Percentiles rank a stretch among this genome's conserved stretches.
phyloP scores from a whole-genome alignment of 2,797 vertebrate genomes.

The Mormyrops boulengeri region DNA sequence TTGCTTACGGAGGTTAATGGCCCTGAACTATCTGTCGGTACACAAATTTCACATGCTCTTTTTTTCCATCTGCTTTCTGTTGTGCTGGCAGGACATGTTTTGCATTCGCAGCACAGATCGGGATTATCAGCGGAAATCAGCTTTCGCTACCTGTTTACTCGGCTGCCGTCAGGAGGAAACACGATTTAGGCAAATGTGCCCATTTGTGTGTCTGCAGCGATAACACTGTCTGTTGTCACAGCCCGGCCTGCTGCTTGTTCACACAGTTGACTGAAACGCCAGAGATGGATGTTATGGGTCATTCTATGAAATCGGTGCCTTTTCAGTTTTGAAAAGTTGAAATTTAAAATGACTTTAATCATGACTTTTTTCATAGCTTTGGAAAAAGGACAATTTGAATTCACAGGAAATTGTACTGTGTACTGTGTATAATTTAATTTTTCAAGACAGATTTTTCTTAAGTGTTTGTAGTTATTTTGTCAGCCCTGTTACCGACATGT shows the following conservation, averaged over 20 bases:
- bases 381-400: neutral
- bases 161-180: neutral
- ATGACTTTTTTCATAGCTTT: conserved; percentile 5
- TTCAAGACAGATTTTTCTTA: neutral
- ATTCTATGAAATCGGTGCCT: neutral
- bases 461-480: neutral
- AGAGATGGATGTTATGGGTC: neutral
- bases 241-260: neutral
- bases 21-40: neutral
- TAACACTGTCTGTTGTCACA: conserved; percentile 8
- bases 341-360: conserved; percentile 1
- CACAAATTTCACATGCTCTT: neutral
- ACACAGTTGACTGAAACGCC: neutral
- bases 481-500: neutral
- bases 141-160: conserved; percentile 7
- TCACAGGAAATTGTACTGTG: neutral
- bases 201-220: neutral
- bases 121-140: conserved; percentile 10
- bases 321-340: neutral
- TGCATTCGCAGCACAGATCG: neutral
- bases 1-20: neutral
- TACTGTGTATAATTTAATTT: neutral
- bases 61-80: neutral
- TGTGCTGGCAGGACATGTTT: neutral
- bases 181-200: conserved; percentile 2